A percentile compares a stretch with the other conserved stretches of the same genome.
Evolutionary conservation across 2,113 vertebrate genomes (phyloP).

Genomic region (Elachura formosa): DNA sequence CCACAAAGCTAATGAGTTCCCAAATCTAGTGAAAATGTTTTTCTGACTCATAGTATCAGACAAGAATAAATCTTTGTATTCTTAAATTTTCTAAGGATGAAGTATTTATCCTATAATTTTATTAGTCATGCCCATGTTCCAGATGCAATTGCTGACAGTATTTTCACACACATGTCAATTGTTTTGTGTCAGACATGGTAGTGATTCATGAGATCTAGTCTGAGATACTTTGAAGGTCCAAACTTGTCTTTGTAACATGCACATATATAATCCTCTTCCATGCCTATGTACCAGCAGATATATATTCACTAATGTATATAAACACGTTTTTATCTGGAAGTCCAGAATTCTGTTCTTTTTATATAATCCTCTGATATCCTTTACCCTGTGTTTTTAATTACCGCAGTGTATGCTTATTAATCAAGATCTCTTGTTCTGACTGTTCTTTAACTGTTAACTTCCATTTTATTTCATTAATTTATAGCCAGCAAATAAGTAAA

Average conservation of each 20-base stretch:
- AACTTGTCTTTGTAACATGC: not conserved
- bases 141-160: not conserved
- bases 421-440: not conserved
- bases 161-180: not conserved
- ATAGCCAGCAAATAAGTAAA: not conserved
- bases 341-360: not conserved
- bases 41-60: not conserved
- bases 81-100: not conserved
- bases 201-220: not conserved
- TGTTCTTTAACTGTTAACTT: not conserved
- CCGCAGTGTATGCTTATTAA: not conserved
- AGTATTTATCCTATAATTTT: not conserved
- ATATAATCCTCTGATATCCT: not conserved
- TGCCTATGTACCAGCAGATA: rapidly evolving
- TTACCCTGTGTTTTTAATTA: not conserved
- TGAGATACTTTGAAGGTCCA: not conserved
- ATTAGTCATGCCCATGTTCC: not conserved
- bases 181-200: not conserved
- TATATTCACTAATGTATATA: not conserved
- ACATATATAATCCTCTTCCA: not conserved
- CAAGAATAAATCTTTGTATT: not conserved
- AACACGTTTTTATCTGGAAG: not conserved
- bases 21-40: not conserved
- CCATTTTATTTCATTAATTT: not conserved
- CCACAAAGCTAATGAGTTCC: not conserved